Conservation (phyloP, 2,113 vertebrate genomes). For the Lepus americanus region DNA sequence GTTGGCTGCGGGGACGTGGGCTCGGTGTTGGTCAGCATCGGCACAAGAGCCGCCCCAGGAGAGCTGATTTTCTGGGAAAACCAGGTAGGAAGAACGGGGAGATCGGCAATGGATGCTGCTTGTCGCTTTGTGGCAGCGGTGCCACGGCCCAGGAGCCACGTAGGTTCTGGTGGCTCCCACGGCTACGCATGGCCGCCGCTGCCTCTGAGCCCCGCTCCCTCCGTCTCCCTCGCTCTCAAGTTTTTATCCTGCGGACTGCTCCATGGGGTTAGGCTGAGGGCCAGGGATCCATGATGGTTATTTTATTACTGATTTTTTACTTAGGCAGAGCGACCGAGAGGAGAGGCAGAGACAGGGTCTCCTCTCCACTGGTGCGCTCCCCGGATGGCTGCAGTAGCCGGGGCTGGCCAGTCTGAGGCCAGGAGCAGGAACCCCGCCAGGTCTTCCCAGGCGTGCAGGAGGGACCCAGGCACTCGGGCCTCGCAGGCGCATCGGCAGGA, state of each 20-base stretch:
- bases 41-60: not conserved
- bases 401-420: no score
- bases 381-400: no score
- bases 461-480: no score
- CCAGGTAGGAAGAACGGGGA: not conserved
- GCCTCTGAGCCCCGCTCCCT: not conserved
- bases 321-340: no score
- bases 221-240: not conserved
- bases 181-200: not conserved
- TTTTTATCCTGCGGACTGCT: not conserved
- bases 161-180: not conserved
- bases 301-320: no score
- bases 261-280: not conserved
- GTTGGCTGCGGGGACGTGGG: not conserved
- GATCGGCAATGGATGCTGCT: not conserved
- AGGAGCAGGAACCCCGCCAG: no score
- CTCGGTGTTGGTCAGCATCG: no score
- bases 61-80: not conserved
- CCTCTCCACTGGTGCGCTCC: no score
- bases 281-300: not conserved
- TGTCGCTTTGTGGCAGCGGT: not conserved
- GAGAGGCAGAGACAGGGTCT: not conserved
- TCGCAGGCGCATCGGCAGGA: no score
- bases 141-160: accelerated
- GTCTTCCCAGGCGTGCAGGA: no score